These are phyloP conservation scores for Aphelenchoides bicaudatus DNA, from an alignment of 2,888 invertebrate species.

Conservation along the genomic window DNA sequence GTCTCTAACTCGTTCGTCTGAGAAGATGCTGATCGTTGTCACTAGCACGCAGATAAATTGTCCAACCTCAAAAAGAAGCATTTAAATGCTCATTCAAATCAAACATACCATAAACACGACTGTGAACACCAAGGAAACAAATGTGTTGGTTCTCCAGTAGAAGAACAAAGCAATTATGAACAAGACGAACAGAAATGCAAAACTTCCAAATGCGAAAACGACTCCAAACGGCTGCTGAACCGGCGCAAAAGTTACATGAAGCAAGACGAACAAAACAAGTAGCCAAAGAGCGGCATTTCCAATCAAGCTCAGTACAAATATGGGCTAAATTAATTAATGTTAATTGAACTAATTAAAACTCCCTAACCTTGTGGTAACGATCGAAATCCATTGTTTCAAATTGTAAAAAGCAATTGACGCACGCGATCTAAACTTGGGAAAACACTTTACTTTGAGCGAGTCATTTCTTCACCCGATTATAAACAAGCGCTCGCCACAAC, in stretches of 20 bases:
- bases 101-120: constrained; percentile 24
- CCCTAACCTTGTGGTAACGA: too few species aligned
- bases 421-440: too few species aligned
- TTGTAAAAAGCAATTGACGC: too few species aligned
- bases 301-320: too few species aligned
- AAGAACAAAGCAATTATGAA: constrained; percentile 21
- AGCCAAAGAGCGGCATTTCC: too few species aligned
- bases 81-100: constrained; percentile 9
- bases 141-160: constrained; percentile 19
- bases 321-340: too few species aligned
- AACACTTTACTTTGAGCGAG: too few species aligned
- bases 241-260: constrained; percentile 13
- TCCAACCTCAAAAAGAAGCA: constrained; percentile 17
- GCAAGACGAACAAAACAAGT: too few species aligned
- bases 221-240: not conserved
- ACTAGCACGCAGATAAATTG: constrained; percentile 29
- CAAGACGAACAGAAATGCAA: constrained; percentile 20
- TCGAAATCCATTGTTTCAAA: too few species aligned
- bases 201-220: constrained; percentile 11
- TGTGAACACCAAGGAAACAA: constrained; percentile 14
- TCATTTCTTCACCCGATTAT: too few species aligned
- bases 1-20: constrained; percentile 16
- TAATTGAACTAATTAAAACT: too few species aligned
- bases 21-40: constrained; percentile 20
- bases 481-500: too few species aligned